A percentile compares a stretch with the other conserved stretches of the same genome.
Evolutionary conservation across 2,888 invertebrate genomes (phyloP).

Genomic region (Acleris holmiana): DNA sequence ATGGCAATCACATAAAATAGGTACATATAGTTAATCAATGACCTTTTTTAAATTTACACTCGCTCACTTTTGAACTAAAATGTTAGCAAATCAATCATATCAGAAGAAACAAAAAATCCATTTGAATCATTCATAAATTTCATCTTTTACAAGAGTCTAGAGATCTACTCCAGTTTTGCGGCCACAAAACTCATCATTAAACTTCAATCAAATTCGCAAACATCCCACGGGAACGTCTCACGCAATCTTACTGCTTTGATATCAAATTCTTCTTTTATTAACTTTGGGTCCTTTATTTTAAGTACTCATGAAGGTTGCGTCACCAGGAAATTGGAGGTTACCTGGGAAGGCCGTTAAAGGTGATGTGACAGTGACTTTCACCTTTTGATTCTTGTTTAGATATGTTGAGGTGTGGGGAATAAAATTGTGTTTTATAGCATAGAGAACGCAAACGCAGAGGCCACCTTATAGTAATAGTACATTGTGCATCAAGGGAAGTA

Average conservation of each 20-base stretch:
- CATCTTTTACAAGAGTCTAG: neutral
- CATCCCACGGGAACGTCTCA: slow-evolving; percentile 14
- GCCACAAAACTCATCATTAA: slow-evolving; percentile 29
- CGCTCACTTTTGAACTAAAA: too few relatives aligned
- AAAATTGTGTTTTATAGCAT: neutral
- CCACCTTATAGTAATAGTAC: too few relatives aligned
- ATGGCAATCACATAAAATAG: too few relatives aligned
- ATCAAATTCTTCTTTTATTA: slow-evolving; percentile 31
- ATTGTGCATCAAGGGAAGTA: too few relatives aligned
- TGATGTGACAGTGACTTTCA: slow-evolving; percentile 51
- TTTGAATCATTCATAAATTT: too few relatives aligned
- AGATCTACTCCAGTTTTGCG: neutral
- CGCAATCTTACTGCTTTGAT: slow-evolving; percentile 15
- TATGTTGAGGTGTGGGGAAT: neutral
- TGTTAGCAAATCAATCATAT: too few relatives aligned
- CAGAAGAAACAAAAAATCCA: too few relatives aligned
- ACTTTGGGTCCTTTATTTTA: slow-evolving; percentile 47
- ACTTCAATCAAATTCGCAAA: slow-evolving; percentile 30
- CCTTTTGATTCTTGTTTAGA: slow-evolving; percentile 19
- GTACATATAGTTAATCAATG: too few relatives aligned
- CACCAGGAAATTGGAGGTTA: slow-evolving; percentile 48
- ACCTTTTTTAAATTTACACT: too few relatives aligned
- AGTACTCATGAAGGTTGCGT: slow-evolving; percentile 53
- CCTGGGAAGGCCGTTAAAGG: slow-evolving; percentile 37
- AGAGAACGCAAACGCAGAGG: too few relatives aligned